Percentiles rank a stretch among this genome's conserved stretches.
Evolutionary conservation across 2,888 invertebrate genomes (phyloP).

Genomic region (Apotomis turbidana): DNA sequence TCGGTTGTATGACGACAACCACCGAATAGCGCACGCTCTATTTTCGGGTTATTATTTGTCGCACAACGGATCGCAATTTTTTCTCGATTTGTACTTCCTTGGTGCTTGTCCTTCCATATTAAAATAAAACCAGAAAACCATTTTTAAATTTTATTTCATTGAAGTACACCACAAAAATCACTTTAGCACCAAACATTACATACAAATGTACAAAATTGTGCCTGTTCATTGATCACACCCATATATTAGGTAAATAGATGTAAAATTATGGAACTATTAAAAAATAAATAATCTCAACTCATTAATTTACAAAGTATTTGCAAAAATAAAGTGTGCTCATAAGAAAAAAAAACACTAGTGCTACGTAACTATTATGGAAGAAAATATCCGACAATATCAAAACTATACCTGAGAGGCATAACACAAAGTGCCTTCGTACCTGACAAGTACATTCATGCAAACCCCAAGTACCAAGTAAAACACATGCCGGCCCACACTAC

Average conservation of each 20-base stretch:
- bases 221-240: conserved; percentile 57
- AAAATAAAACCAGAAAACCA: conserved; percentile 23
- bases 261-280: conserved; percentile 34
- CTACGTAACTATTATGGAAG: background rate
- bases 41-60: too few relatives aligned
- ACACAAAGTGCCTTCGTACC: too few relatives aligned
- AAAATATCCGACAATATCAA: background rate
- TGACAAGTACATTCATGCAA: too few relatives aligned
- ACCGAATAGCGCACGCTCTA: too few relatives aligned
- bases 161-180: conserved; percentile 75
- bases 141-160: conserved; percentile 61
- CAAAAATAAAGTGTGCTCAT: conserved; percentile 18
- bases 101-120: too few relatives aligned
- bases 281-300: conserved; percentile 41
- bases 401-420: background rate
- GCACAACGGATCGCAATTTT: too few relatives aligned
- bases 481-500: too few relatives aligned
- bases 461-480: too few relatives aligned
- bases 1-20: too few relatives aligned
- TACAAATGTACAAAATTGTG: conserved; percentile 83
- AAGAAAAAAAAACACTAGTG: conserved; percentile 9
- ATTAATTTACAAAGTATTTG: conserved; percentile 25
- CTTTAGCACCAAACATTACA: conserved; percentile 82
- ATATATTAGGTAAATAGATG: conserved; percentile 43
- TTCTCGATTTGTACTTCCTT: too few relatives aligned